Conservation (phyloP, 1,140 invertebrate genomes). For the Nomia melanderi region DNA sequence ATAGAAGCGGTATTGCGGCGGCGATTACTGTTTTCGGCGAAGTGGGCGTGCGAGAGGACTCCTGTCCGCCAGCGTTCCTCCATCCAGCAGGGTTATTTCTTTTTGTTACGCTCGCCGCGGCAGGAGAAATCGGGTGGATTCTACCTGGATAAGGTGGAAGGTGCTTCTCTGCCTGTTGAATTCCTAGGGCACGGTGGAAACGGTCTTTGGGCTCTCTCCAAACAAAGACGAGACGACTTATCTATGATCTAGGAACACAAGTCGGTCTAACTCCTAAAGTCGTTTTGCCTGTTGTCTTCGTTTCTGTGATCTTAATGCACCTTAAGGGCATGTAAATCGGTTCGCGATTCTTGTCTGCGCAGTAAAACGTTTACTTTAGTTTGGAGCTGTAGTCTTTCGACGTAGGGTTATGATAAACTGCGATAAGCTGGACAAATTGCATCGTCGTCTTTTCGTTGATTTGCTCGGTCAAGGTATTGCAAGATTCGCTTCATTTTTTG, state of each 20-base stretch:
- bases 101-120: slow-evolving; percentile 27
- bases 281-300: not conserved
- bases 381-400: too few relatives aligned
- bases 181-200: not conserved
- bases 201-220: slow-evolving; percentile 6
- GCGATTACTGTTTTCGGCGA: slow-evolving; percentile 51
- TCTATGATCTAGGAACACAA: not conserved
- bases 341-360: too few relatives aligned
- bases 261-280: not conserved
- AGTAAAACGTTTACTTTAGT: too few relatives aligned
- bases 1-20: slow-evolving; percentile 39
- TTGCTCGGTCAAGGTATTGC: too few relatives aligned
- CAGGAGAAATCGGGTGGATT: slow-evolving; percentile 45
- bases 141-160: slow-evolving; percentile 49
- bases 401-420: too few relatives aligned
- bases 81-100: not conserved
- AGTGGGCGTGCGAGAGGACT: slow-evolving; percentile 28
- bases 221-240: slow-evolving; percentile 1
- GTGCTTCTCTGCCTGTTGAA: slow-evolving; percentile 15
- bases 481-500: too few relatives aligned
- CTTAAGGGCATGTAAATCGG: too few relatives aligned
- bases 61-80: slow-evolving; percentile 12
- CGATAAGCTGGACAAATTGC: too few relatives aligned
- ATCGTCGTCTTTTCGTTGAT: too few relatives aligned
- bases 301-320: not conserved